Evolutionary conservation across 2,888 invertebrate species (phyloP), one percentile per base, ranked within the genome.

Genomic region (Eledona agricola): DNA sequence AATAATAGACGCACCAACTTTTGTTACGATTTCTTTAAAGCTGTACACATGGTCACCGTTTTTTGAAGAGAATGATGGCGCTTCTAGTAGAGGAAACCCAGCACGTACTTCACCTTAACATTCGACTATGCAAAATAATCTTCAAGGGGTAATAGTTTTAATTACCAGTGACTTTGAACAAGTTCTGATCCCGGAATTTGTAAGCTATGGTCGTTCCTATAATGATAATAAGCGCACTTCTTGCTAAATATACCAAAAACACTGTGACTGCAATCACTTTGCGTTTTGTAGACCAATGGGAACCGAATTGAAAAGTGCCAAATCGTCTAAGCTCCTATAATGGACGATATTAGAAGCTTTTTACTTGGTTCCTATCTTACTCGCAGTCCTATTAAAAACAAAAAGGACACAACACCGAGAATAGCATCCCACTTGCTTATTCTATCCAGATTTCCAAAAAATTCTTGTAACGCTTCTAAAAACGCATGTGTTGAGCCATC

Each of bases 181-280:
- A 88, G 31, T 73, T 79, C 53, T 83, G 76, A 1, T 77, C 77
- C 3, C 47, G 1, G 1, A 85, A 71, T 1, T 76, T 61, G 59
- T 82, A 84, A 0, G 90, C 89, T 11, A 91, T 63, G 1, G 84
- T 54, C 1, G 87, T 83, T 2, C 87, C 87, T 1, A 81, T 67
- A 38, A 91, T 77, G 10, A 94, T 92, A 1, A 89, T 86, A n/a
- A 93, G 72, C 0, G 92, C 92, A 76, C 93, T 93, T 50, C 92
- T 79, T 0, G 86, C 87, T 13, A 90, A 77, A 1, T 87, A 83
- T 5, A 83, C 63, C 52, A 86, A 76, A 83, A 87, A 87, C 60
- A 84, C 77, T 3, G 75, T 63, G 66, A 81, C 81, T 62, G 82
- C 81, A 0, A 76, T 13, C 1, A 77, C 52, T 40, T 72, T 72